A percentile compares a stretch with the other conserved stretches of the same genome.
Evolutionary conservation across 2,888 invertebrate genomes (phyloP).

Genomic region (Pheosia gnoma): DNA sequence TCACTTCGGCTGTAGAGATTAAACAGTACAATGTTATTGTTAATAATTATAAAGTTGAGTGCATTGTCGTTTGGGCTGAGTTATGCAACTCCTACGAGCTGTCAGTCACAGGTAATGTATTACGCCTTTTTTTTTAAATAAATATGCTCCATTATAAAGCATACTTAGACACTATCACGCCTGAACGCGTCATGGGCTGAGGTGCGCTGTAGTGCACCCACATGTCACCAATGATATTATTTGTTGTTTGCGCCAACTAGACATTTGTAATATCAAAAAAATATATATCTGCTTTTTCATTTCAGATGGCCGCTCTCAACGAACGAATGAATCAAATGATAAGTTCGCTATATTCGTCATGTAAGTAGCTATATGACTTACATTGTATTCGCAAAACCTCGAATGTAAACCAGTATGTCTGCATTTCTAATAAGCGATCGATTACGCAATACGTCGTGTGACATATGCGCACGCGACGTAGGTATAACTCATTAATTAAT

Average conservation of each 20-base stretch:
- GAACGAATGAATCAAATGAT: constrained; percentile 78
- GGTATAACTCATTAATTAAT: constrained; percentile 5
- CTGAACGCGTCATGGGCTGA: too few relatives aligned
- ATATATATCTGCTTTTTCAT: constrained; percentile 12
- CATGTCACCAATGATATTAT: too few relatives aligned
- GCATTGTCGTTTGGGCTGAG: constrained; percentile 51
- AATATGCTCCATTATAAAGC: too few relatives aligned
- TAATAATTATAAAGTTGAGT: constrained; percentile 48
- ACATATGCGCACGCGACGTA: not conserved
- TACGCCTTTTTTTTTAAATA: not conserved
- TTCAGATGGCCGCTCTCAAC: constrained; percentile 67
- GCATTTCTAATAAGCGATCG: not conserved
- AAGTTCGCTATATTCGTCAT: constrained; percentile 67
- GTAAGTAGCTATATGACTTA: constrained; percentile 57
- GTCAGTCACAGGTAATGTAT: constrained; percentile 61
- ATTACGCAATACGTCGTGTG: not conserved
- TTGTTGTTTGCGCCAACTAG: too few relatives aligned
- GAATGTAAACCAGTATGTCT: not conserved
- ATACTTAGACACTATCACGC: too few relatives aligned
- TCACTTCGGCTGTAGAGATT: not conserved
- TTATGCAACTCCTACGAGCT: constrained; percentile 52
- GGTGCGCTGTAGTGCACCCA: too few relatives aligned
- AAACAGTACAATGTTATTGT: constrained; percentile 43
- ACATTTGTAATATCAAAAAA: not conserved
- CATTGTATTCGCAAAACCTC: not conserved